A percentile compares a stretch with the other conserved stretches of the same genome.
These are phyloP conservation scores for Octodon degus DNA, from an alignment of 2,113 vertebrate species.

Conservation along the genomic window DNA sequence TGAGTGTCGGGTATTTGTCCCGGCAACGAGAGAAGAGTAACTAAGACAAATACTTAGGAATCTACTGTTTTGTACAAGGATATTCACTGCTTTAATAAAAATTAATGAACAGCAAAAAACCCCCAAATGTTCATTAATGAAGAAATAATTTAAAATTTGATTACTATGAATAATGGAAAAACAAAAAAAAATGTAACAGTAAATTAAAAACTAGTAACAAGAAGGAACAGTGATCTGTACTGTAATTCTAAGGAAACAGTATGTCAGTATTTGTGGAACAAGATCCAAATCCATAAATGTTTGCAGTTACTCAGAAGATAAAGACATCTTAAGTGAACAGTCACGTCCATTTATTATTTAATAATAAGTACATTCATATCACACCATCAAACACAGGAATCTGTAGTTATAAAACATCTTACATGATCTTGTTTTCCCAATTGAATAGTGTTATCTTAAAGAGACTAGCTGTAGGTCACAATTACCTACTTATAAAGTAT, in stretches of 20 bases:
- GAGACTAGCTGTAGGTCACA: neutral
- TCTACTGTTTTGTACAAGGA: neutral
- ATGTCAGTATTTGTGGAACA: neutral
- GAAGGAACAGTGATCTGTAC: neutral
- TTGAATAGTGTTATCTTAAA: conserved; percentile 29
- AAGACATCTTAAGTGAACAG: neutral
- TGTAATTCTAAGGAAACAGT: neutral
- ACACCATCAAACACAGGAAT: neutral
- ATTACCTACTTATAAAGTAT: conserved; percentile 18
- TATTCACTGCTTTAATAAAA: neutral
- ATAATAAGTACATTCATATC: neutral
- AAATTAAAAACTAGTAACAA: neutral
- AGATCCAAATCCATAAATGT: neutral
- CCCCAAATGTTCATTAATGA: neutral
- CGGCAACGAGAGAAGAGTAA: no score
- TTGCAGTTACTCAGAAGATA: neutral
- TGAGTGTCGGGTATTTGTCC: no score
- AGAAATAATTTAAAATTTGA: conserved; percentile 49
- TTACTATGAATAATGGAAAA: neutral
- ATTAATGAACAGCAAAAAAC: neutral
- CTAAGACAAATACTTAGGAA: neutral
- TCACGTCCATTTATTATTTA: neutral
- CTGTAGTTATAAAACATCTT: conserved; percentile 11
- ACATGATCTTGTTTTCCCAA: conserved; percentile 29
- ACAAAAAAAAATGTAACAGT: neutral